Conservation (phyloP, 2,113 vertebrate species). For the Prunella fulvescens region DNA sequence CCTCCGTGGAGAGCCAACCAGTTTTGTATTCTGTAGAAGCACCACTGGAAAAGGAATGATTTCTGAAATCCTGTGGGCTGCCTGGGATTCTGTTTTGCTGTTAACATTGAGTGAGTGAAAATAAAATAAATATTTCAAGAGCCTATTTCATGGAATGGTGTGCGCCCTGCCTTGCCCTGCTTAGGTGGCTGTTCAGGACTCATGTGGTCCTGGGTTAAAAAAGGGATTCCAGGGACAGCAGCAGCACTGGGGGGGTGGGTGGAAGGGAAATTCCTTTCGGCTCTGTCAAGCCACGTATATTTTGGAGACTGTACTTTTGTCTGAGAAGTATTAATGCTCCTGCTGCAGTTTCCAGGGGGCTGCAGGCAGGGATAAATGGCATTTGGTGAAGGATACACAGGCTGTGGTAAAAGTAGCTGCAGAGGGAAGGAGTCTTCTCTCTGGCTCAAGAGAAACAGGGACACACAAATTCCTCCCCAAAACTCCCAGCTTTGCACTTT, state of each 20-base stretch:
- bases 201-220: rapidly evolving
- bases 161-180: not conserved
- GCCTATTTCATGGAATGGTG: not conserved
- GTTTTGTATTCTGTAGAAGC: not conserved
- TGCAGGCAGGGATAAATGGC: not conserved
- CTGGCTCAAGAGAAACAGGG: not conserved
- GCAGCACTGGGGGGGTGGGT: not conserved
- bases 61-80: conserved; percentile 11
- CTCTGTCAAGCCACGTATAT: rapidly evolving
- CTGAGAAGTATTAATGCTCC: not conserved
- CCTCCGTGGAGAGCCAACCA: not conserved
- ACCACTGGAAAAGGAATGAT: not conserved
- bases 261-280: not conserved
- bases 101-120: conserved; percentile 53
- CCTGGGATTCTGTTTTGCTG: conserved; percentile 35
- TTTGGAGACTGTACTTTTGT: not conserved
- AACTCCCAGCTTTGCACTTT: not conserved
- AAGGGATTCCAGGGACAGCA: not conserved
- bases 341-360: not conserved
- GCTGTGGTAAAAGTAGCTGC: not conserved
- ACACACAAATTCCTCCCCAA: rapidly evolving
- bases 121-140: conserved; percentile 70
- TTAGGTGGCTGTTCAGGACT: not conserved
- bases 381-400: not conserved
- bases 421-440: not conserved